Evolutionary conservation across 2,888 invertebrate species (phyloP).

Genomic region (Stenolophus ochropezus): DNA sequence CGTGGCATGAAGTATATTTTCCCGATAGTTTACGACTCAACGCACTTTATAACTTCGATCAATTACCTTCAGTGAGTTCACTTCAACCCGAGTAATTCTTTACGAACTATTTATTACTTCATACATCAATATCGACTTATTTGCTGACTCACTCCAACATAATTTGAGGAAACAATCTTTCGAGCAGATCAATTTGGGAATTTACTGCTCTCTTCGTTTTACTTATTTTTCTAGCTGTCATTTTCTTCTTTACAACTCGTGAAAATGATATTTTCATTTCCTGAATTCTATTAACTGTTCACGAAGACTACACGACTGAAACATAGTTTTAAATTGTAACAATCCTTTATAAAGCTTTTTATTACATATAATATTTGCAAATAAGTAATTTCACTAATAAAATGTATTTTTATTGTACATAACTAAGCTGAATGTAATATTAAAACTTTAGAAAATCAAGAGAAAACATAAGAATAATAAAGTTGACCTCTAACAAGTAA

Average conservation of each 20-base stretch:
- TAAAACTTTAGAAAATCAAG: no score
- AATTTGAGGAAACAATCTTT: constrained; percentile 31
- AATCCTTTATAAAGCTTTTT: no score
- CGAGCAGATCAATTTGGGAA: not conserved
- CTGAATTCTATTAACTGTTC: not conserved
- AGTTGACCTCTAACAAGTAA: no score
- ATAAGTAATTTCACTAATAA: no score
- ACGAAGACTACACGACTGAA: not conserved
- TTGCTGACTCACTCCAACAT: constrained; percentile 32
- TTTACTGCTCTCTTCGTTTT: not conserved
- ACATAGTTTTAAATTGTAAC: not conserved
- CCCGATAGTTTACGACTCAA: constrained; percentile 15
- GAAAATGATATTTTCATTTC: not conserved
- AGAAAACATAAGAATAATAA: no score
- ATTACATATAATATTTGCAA: no score
- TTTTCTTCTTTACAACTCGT: not conserved
- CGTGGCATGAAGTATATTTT: constrained; percentile 4
- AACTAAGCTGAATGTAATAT: no score
- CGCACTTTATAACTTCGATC: constrained; percentile 37
- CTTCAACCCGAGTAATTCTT: constrained; percentile 12
- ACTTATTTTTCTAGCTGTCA: not conserved
- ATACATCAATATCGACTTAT: constrained; percentile 25
- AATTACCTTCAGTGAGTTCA: constrained; percentile 26
- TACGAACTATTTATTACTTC: constrained; percentile 29
- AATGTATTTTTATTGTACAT: no score